Evolutionary conservation across 1,140 invertebrate species (phyloP).

Genomic region (Idris sp.): DNA sequence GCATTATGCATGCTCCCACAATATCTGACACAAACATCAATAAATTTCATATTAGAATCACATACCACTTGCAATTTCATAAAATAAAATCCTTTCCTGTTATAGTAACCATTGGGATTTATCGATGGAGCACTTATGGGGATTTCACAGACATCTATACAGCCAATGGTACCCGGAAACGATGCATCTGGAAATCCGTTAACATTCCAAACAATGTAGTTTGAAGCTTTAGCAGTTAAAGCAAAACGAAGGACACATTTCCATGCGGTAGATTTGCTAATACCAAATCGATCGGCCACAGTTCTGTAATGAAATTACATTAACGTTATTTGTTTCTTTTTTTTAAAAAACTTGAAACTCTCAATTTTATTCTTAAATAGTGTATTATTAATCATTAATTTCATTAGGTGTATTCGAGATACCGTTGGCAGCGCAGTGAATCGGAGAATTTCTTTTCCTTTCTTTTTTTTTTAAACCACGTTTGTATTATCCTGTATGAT

Average conservation of each 20-base stretch:
- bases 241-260: conserved; percentile 1
- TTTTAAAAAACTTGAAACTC: too few relatives aligned
- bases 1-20: conserved; percentile 27
- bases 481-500: too few relatives aligned
- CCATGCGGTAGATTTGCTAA: conserved; percentile 14
- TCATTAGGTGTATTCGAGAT: too few relatives aligned
- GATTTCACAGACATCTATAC: conserved; percentile 16
- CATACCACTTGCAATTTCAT: conserved; percentile 19
- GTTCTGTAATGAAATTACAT: conserved; percentile 2
- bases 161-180: conserved; percentile 2
- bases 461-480: too few relatives aligned
- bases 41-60: conserved; percentile 2
- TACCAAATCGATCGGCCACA: conserved; percentile 9
- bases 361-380: too few relatives aligned
- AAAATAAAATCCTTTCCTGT: conserved; percentile 2
- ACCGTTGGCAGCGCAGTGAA: too few relatives aligned
- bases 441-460: too few relatives aligned
- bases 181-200: background rate
- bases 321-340: too few relatives aligned
- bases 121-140: conserved; percentile 1
- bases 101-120: conserved; percentile 7
- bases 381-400: too few relatives aligned
- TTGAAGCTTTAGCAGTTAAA: background rate
- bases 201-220: background rate
- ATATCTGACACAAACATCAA: conserved; percentile 13